A percentile compares a stretch with the other conserved stretches of the same genome.
These are phyloP conservation scores for Liasis olivaceus DNA, from an alignment of 2,797 vertebrate genomes.

Conservation along the genomic window DNA sequence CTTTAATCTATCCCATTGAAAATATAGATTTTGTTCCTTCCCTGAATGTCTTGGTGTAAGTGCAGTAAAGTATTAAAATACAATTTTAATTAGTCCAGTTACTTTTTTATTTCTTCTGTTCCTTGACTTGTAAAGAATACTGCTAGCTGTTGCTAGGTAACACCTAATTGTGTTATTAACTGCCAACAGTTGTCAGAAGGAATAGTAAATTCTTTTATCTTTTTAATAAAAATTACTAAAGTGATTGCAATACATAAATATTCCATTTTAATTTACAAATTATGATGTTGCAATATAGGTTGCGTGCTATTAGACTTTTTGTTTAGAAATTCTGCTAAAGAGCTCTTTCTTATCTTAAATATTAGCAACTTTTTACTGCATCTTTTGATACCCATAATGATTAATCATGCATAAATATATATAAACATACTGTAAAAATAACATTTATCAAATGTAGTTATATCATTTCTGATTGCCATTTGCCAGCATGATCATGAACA, in stretches of 20 bases:
- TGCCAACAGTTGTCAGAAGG: conserved; percentile 69
- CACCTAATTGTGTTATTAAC: conserved; percentile 75
- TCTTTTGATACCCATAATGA: background rate
- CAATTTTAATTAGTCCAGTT: conserved; percentile 64
- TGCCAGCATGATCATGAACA: background rate
- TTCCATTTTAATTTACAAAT: conserved; percentile 41
- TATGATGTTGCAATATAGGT: conserved; percentile 26
- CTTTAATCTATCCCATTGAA: background rate
- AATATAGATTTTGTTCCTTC: background rate
- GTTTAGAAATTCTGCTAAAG: background rate
- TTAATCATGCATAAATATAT: background rate
- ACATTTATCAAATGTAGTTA: background rate
- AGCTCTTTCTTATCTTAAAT: background rate
- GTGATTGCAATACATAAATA: conserved; percentile 41
- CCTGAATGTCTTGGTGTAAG: conserved; percentile 8
- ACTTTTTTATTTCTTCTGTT: conserved; percentile 50
- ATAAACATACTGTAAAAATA: background rate
- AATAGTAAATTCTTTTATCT: conserved; percentile 66
- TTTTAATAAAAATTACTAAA: conserved; percentile 64
- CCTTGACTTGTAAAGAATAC: conserved; percentile 63
- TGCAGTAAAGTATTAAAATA: conserved; percentile 54
- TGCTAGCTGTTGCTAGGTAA: conserved; percentile 77
- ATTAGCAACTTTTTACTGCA: background rate
- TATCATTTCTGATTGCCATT: background rate
- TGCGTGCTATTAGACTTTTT: background rate